A percentile compares a stretch with the other conserved stretches of the same genome.
These are phyloP conservation scores for Tanytarsus gracilentus DNA, from an alignment of 2,888 invertebrate genomes.

Conservation along the genomic window DNA sequence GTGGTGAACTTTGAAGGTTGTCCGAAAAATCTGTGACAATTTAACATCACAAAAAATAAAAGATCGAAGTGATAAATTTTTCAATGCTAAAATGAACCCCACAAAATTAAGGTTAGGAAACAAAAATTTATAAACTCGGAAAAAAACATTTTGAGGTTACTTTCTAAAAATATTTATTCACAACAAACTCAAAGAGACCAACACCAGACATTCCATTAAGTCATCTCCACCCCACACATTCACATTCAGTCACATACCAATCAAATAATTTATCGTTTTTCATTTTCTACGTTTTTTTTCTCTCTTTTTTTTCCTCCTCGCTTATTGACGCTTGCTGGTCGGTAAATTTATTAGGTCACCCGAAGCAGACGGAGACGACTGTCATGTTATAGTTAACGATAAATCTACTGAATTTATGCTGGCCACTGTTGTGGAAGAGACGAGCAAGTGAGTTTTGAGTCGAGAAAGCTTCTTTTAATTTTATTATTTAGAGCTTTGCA, in stretches of 20 bases:
- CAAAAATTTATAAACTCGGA: too few species aligned
- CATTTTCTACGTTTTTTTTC: constrained; percentile 9
- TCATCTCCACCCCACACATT: neutral
- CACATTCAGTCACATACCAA: neutral
- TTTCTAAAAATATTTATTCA: too few species aligned
- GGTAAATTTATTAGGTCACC: constrained; percentile 43
- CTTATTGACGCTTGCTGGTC: neutral
- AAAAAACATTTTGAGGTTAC: too few species aligned
- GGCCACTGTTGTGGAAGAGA: constrained; percentile 78
- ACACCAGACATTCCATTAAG: too few species aligned
- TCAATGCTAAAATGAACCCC: too few species aligned
- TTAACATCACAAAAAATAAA: too few species aligned
- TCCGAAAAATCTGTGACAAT: too few species aligned
- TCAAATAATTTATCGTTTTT: constrained; percentile 23
- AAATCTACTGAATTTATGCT: constrained; percentile 86
- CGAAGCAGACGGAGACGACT: constrained; percentile 59
- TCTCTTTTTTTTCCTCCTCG: neutral
- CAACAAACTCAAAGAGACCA: too few species aligned
- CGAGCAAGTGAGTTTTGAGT: constrained; percentile 58
- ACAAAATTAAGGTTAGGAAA: too few species aligned
- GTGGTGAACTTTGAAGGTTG: too few species aligned
- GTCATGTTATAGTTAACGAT: constrained; percentile 81
- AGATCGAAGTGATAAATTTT: too few species aligned
- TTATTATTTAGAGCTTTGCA: too few species aligned
- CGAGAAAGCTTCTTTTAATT: constrained; percentile 38